Evolutionary conservation across 2,888 invertebrate genomes (phyloP).

Genomic region (Apodemia hepburni): DNA sequence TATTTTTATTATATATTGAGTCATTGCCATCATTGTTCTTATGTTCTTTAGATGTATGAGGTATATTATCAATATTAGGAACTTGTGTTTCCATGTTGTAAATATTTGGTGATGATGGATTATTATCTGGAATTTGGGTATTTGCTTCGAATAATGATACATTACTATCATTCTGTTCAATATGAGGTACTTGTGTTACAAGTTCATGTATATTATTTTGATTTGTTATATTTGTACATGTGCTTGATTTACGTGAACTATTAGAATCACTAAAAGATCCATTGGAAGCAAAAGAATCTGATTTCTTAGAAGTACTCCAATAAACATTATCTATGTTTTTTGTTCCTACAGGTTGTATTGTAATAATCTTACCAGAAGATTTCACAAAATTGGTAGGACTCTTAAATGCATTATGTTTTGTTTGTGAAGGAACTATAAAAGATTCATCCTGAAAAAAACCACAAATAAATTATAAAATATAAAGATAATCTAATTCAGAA

Average conservation of each 20-base stretch:
- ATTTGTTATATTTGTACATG: neutral
- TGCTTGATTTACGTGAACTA: constrained; percentile 34
- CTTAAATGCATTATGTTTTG: constrained; percentile 41
- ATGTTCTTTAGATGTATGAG: constrained; percentile 44
- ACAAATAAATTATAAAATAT: constrained; percentile 4
- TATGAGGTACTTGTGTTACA: constrained; percentile 5
- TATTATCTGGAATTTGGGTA: constrained; percentile 26
- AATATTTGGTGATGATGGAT: constrained; percentile 31
- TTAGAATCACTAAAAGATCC: constrained; percentile 41
- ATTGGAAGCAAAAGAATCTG: constrained; percentile 48
- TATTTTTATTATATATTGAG: constrained; percentile 11
- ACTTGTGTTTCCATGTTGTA: constrained; percentile 53
- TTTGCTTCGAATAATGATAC: constrained; percentile 2
- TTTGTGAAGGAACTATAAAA: constrained; percentile 52
- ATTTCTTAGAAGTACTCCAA: constrained; percentile 56
- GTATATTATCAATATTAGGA: constrained; percentile 37
- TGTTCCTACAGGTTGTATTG: constrained; percentile 48
- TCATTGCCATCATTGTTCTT: constrained; percentile 22
- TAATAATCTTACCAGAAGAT: constrained; percentile 46
- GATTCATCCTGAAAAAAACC: constrained; percentile 60
- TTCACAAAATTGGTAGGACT: constrained; percentile 51
- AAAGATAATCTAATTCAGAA: neutral
- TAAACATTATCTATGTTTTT: constrained; percentile 54
- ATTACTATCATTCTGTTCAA: neutral
- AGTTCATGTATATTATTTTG: constrained; percentile 11